Percentiles rank a stretch among this genome's conserved stretches.
Conservation (phyloP, 2,113 vertebrate genomes). For the Reinhardtius hippoglossoides region DNA sequence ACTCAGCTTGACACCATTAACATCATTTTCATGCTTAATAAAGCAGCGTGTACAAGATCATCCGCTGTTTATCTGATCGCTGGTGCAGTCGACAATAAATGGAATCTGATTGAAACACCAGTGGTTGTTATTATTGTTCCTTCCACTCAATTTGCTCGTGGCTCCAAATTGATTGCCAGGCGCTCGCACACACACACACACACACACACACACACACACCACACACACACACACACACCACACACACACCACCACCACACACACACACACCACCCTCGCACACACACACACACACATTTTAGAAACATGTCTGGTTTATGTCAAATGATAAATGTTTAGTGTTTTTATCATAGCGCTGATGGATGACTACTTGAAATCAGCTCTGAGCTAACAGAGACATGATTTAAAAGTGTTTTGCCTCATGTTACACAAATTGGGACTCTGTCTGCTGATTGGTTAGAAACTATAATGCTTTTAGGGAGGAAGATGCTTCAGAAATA, state of each 20-base stretch:
- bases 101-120: conserved; percentile 50
- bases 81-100: conserved; percentile 46
- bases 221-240: background rate
- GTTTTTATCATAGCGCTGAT: background rate
- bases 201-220: background rate
- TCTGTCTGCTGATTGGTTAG: conserved; percentile 26
- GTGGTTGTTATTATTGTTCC: conserved; percentile 53
- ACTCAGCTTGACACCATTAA: conserved; percentile 15
- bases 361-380: conserved; percentile 26
- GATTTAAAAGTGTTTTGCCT: conserved; percentile 11
- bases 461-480: conserved; percentile 27
- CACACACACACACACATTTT: background rate
- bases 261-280: too few relatives aligned
- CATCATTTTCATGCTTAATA: conserved; percentile 39
- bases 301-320: conserved; percentile 15
- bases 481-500: conserved; percentile 4
- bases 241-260: too few relatives aligned
- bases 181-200: background rate
- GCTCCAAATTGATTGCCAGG: conserved; percentile 47
- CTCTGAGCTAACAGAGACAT: background rate
- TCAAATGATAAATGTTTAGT: conserved; percentile 15
- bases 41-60: conserved; percentile 35
- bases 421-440: conserved; percentile 22
- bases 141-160: conserved; percentile 58
- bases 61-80: conserved; percentile 57